phyloP scores from a whole-genome alignment of 2,797 vertebrate species.

The Mionectes olivaceus region DNA sequence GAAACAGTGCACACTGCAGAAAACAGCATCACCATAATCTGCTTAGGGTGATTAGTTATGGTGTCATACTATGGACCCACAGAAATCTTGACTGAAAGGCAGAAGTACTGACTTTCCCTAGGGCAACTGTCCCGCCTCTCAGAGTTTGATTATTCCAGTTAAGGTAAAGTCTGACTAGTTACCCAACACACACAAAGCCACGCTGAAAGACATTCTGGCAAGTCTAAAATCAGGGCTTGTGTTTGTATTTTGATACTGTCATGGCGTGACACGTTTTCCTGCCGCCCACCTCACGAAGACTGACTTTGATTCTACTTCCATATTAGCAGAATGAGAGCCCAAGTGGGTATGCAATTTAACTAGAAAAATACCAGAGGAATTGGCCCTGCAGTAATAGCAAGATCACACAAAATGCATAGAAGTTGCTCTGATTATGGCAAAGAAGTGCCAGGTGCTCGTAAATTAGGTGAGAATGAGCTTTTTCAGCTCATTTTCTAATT shows the following conservation, averaged over 20 bases:
- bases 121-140: neutral
- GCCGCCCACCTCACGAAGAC: neutral
- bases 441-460: neutral
- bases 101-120: neutral
- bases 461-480: neutral
- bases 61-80: neutral
- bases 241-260: neutral
- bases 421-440: neutral
- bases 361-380: neutral
- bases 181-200: neutral
- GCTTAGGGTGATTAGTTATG: neutral
- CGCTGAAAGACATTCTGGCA: neutral
- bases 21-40: neutral
- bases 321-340: neutral
- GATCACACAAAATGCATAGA: neutral
- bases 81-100: neutral
- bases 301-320: neutral
- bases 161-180: neutral
- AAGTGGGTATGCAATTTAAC: neutral
- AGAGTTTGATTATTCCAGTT: neutral
- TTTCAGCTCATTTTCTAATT: neutral
- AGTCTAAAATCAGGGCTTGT: neutral
- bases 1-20: neutral
- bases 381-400: neutral
- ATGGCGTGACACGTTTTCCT: neutral